Percentiles rank a stretch among this genome's conserved stretches.
Evolutionary conservation across 2,888 invertebrate species (phyloP).

Genomic region (Psococerastis gibbosa): DNA sequence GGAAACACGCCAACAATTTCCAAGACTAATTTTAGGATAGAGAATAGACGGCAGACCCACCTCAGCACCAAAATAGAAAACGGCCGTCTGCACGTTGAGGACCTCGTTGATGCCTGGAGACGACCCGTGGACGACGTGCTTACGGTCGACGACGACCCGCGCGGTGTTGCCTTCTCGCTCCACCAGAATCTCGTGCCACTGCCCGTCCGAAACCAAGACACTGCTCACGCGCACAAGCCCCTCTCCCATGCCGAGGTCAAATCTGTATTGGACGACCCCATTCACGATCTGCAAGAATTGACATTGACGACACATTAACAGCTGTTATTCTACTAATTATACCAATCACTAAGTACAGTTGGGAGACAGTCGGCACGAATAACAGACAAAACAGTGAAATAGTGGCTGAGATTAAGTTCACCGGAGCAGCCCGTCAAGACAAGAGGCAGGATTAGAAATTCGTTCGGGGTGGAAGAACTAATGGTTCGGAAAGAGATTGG

Average conservation of each 20-base stretch:
- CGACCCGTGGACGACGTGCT: slow-evolving; percentile 48
- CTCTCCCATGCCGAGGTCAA: slow-evolving; percentile 84
- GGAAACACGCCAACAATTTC: too few relatives aligned
- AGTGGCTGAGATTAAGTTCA: too few relatives aligned
- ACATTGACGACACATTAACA: slow-evolving; percentile 12
- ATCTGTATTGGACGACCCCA: slow-evolving; percentile 73
- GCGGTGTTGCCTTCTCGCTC: slow-evolving; percentile 67
- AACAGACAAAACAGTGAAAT: too few relatives aligned
- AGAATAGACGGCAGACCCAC: too few relatives aligned
- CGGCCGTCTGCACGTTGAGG: slow-evolving; percentile 65
- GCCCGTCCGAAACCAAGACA: slow-evolving; percentile 61
- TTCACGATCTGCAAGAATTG: slow-evolving; percentile 42
- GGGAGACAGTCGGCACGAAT: too few relatives aligned
- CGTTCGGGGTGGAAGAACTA: too few relatives aligned
- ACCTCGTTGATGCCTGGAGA: slow-evolving; percentile 68
- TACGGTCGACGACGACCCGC: slow-evolving; percentile 58
- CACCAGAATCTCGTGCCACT: slow-evolving; percentile 63
- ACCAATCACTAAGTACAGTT: too few relatives aligned
- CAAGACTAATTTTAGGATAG: too few relatives aligned
- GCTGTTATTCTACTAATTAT: too few relatives aligned
- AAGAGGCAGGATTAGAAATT: too few relatives aligned
- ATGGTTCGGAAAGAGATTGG: too few relatives aligned
- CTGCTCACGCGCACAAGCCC: slow-evolving; percentile 60
- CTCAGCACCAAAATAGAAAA: slow-evolving; percentile 69
- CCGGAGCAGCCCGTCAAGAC: too few relatives aligned